These are phyloP conservation scores for Blastomussa wellsi DNA, from an alignment of 92 coral and sea anemone species.

Conservation along the genomic window DNA sequence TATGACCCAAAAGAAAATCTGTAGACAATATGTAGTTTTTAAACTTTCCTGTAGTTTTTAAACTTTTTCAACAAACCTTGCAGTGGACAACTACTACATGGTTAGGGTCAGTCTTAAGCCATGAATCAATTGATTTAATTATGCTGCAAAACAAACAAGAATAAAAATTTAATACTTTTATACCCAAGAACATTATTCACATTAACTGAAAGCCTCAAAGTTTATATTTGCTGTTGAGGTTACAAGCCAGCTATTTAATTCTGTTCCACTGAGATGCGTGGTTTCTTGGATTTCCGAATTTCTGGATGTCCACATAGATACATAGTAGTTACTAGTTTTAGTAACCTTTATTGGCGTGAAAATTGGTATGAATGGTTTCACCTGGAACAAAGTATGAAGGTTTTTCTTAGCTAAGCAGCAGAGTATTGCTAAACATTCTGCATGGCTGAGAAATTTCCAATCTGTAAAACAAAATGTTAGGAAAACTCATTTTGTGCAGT, in stretches of 20 bases:
- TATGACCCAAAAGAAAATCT: not conserved
- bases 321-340: no score
- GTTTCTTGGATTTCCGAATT: no score
- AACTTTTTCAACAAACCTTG: constrained; percentile 84
- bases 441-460: not conserved
- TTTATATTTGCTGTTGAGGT: no score
- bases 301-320: no score
- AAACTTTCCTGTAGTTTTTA: no score
- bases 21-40: no score
- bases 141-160: constrained; percentile 71
- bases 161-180: constrained; percentile 57
- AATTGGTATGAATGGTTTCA: no score
- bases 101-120: constrained; percentile 88
- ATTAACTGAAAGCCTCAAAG: not conserved
- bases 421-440: not conserved
- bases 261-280: no score
- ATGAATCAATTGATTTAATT: constrained; percentile 96
- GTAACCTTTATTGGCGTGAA: no score
- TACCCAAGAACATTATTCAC: not conserved
- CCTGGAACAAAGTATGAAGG: not conserved
- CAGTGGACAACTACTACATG: constrained; percentile 98
- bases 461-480: not conserved
- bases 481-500: not conserved
- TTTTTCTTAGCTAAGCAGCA: not conserved
- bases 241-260: no score